Percentiles rank a stretch among this genome's conserved stretches.
Conservation (phyloP, 2,888 invertebrate species). For the Conus canariensis region DNA sequence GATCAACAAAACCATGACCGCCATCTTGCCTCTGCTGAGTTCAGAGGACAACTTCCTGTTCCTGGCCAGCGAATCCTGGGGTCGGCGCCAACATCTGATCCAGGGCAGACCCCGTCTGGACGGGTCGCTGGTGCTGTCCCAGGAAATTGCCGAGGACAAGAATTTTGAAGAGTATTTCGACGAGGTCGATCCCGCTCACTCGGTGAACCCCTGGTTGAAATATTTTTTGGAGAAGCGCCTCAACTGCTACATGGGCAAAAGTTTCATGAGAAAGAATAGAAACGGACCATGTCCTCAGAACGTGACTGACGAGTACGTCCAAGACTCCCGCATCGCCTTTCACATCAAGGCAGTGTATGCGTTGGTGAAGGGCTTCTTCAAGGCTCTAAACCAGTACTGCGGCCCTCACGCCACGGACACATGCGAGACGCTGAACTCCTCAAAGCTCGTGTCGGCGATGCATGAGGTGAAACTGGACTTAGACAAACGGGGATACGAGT, state of each 20-base stretch:
- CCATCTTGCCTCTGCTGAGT: slow-evolving; percentile 25
- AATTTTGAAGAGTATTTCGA: not conserved
- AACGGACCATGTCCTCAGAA: not conserved
- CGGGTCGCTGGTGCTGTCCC: slow-evolving; percentile 22
- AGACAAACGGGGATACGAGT: not conserved
- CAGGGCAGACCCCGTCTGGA: slow-evolving; percentile 4
- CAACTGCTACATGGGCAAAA: slow-evolving; percentile 57
- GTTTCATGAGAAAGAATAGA: slow-evolving; percentile 41
- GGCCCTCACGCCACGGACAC: not conserved
- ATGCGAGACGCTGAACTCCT: slow-evolving; percentile 28
- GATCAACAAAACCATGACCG: slow-evolving; percentile 10
- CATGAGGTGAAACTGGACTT: slow-evolving; percentile 27
- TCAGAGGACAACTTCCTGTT: slow-evolving; percentile 32
- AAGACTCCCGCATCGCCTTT: slow-evolving; percentile 7
- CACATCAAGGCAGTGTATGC: slow-evolving; percentile 31
- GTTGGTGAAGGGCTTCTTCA: not conserved
- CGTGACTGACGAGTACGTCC: not conserved
- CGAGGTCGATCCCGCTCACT: not conserved
- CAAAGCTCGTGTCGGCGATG: not conserved
- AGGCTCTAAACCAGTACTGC: slow-evolving; percentile 1
- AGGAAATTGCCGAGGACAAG: slow-evolving; percentile 21
- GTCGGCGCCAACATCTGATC: slow-evolving; percentile 18
- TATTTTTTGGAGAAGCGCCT: slow-evolving; percentile 52
- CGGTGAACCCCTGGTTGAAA: slow-evolving; percentile 51
- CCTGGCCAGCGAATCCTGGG: slow-evolving; percentile 34